These are phyloP conservation scores for Epistrophella euchroma DNA, from an alignment of 2,888 invertebrate genomes.

Conservation along the genomic window DNA sequence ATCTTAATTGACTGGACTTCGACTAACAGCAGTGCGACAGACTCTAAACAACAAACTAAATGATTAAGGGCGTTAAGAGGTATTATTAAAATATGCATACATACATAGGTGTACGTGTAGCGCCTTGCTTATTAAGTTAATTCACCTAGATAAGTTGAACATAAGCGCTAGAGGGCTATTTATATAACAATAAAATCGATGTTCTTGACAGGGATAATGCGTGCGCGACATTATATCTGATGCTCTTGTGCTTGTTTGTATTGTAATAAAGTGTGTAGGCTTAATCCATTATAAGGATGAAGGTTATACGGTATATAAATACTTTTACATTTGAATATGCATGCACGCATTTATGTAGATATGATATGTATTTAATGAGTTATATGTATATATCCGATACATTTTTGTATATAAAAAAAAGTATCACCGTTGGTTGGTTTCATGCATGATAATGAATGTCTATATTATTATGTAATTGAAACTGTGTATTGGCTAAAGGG, in stretches of 20 bases:
- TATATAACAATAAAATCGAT: conserved; percentile 10
- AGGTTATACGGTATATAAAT: neutral
- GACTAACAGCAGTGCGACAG: too few species aligned
- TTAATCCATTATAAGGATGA: conserved; percentile 7
- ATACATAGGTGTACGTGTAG: neutral
- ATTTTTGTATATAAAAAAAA: neutral
- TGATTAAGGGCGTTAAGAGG: too few species aligned
- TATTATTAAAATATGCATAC: conserved; percentile 5
- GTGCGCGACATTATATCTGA: neutral
- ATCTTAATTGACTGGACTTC: too few species aligned
- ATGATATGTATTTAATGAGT: too few species aligned
- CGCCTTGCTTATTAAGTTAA: neutral
- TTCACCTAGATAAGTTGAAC: neutral
- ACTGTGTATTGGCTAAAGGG: neutral
- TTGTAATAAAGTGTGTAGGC: neutral
- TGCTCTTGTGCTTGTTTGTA: neutral
- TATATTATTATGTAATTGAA: neutral
- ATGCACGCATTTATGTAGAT: too few species aligned
- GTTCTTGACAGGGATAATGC: conserved; percentile 1
- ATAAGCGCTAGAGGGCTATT: neutral
- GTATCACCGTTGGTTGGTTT: neutral
- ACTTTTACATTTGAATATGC: neutral
- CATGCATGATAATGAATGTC: too few species aligned
- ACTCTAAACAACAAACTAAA: too few species aligned
- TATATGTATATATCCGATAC: neutral